Base-by-base conservation (phyloP, 1,140 invertebrate genomes). In the Lerema accius region DNA sequence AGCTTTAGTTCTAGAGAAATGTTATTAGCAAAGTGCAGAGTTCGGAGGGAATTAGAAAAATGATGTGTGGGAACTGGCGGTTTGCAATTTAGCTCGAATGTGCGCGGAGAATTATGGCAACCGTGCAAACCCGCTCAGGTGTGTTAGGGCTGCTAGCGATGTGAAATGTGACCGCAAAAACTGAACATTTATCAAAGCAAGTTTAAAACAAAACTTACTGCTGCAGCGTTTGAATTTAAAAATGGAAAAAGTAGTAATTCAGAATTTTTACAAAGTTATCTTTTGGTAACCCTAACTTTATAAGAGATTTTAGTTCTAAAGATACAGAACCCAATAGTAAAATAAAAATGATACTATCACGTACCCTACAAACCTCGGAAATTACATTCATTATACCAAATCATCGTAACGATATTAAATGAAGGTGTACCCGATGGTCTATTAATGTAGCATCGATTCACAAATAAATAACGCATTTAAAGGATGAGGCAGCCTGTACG, bases 391-490 rank as follows among this genome's bases (percentile, higher is more conserved):
- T 88, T 78, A 80, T 78, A 79, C 69, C 71, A 84, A 88, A 86
- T 86, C 79, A 74, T 76, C 67, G 78, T 82, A 82, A 84, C 76
- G 65, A 84, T 86, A 90, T 86, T 87, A 88, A 90, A 90, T 87
- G 85, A 87, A 78, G 80, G 85, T 82, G 78, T 82, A 82, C 76
- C 78, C 74, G 48, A 78, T 76, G 45, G 73, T 82, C 79, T 87
- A 89, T 87, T 87, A 89, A 87, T 86, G 71, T 84, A 82, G 74
- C 82, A 71, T 73, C 82, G 71, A 90, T 89, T 87, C 77, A 86
- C 75, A 84, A 87, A 89, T 89, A 89, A 90, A 90, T 84, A 90
- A 89, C 76, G 76, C 74, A 84, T 88, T 86, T 83, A 86, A 85
- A 81, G 81, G 78, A 82, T 71, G 69, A 67, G 75, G 68, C 46